These are phyloP conservation scores for Balearica regulorum DNA, from an alignment of 2,797 vertebrate species.

Conservation along the genomic window DNA sequence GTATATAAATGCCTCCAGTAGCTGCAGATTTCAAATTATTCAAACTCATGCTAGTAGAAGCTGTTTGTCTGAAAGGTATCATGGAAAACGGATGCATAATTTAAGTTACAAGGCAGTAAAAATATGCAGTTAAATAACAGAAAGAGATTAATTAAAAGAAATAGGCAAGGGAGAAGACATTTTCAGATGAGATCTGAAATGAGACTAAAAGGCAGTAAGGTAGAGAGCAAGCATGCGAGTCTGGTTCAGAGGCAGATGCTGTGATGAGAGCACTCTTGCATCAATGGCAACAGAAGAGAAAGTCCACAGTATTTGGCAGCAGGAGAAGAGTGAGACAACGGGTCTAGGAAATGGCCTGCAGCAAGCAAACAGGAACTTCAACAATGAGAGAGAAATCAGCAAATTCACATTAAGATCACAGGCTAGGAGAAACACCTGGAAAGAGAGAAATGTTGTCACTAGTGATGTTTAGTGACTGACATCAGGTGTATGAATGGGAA, in stretches of 20 bases:
- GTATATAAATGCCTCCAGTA: background rate
- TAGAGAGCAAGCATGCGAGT: background rate
- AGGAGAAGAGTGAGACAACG: background rate
- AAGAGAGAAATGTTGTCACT: background rate
- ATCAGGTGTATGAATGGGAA: background rate
- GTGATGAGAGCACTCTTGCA: background rate
- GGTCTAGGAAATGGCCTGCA: background rate
- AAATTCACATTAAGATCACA: background rate
- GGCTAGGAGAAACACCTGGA: background rate
- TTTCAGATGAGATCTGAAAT: background rate
- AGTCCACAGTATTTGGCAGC: background rate
- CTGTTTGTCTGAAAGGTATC: background rate
- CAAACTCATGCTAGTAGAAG: background rate
- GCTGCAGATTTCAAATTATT: background rate
- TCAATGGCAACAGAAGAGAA: background rate
- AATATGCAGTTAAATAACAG: background rate
- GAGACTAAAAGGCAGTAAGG: background rate
- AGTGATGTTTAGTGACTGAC: background rate
- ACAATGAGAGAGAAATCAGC: background rate
- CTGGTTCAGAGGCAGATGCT: background rate
- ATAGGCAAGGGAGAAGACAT: background rate
- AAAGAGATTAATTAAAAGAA: constrained; percentile 21
- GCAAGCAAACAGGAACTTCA: background rate
- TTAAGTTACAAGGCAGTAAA: background rate
- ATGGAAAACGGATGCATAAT: background rate